phyloP scores from a whole-genome alignment of 2,797 vertebrate genomes.

The Anabacerthia variegaticeps region DNA sequence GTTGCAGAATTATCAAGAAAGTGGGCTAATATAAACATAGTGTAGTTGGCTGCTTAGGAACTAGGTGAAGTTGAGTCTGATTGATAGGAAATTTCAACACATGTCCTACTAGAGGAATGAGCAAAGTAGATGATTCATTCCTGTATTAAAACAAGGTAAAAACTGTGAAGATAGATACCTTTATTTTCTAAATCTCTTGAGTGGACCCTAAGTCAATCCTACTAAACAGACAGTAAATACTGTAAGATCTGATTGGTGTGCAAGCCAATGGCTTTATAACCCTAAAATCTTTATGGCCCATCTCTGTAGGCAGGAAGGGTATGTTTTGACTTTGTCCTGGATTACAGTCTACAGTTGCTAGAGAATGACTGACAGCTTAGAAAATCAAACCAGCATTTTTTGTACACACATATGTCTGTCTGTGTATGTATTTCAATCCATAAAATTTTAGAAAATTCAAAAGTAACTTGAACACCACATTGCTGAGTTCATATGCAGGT shows the following conservation, averaged over 20 bases:
- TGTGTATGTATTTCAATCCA: background rate
- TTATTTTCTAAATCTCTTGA: slow-evolving; percentile 11
- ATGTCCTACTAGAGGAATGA: background rate
- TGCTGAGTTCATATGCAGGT: background rate
- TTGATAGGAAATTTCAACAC: background rate
- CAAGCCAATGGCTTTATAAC: slow-evolving; percentile 1
- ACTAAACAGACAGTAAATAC: slow-evolving; percentile 13
- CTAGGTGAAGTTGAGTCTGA: background rate
- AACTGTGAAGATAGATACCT: background rate
- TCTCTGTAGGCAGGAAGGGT: background rate
- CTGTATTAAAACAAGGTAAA: background rate
- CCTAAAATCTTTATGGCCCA: background rate
- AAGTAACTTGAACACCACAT: background rate
- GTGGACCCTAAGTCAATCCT: background rate
- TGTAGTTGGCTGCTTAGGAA: background rate
- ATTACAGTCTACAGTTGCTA: background rate
- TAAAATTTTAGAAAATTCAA: background rate
- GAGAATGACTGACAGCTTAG: background rate
- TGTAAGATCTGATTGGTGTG: slow-evolving; percentile 3
- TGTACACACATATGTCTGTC: background rate
- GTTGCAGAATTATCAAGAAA: background rate
- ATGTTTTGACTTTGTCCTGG: slow-evolving; percentile 1
- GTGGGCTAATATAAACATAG: background rate
- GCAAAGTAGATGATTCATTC: background rate
- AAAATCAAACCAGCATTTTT: background rate